A percentile compares a stretch with the other conserved stretches of the same genome.
phyloP scores from a whole-genome alignment of 2,888 invertebrate genomes.

The Hypomecis atomaria region DNA sequence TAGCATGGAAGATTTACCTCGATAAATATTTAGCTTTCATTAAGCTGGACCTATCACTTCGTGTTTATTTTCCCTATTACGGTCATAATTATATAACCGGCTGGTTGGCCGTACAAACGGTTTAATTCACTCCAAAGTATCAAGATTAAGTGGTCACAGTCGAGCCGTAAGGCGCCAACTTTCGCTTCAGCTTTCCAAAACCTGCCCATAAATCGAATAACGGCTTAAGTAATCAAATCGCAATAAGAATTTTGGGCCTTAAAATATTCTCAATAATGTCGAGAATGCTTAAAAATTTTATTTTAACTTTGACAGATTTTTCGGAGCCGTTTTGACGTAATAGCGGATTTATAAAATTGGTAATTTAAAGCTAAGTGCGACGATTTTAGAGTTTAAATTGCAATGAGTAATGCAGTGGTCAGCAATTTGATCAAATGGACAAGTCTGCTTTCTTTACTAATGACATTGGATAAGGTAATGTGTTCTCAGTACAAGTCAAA shows the following conservation, averaged over 20 bases:
- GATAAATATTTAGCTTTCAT: constrained; percentile 11
- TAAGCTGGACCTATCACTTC: constrained; percentile 16
- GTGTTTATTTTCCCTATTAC: constrained; percentile 21
- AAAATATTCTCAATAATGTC: constrained; percentile 29
- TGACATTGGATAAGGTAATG: constrained; percentile 58
- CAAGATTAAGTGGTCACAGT: constrained; percentile 66
- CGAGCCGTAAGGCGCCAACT: constrained; percentile 66
- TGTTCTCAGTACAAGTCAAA: constrained; percentile 45
- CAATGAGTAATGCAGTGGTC: constrained; percentile 35
- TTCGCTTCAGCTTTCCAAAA: constrained; percentile 83
- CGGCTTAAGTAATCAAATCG: constrained; percentile 48
- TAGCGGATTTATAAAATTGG: constrained; percentile 46
- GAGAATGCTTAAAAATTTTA: constrained; percentile 31
- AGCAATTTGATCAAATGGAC: constrained; percentile 47
- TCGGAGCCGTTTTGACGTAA: constrained; percentile 20
- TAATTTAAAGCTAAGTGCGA: constrained; percentile 31
- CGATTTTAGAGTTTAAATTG: constrained; percentile 31
- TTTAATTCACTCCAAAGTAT: constrained; percentile 54
- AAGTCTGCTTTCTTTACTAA: constrained; percentile 67
- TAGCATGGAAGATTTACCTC: neutral
- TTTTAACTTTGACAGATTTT: constrained; percentile 12
- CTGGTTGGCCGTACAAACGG: constrained; percentile 34
- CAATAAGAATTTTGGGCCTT: constrained; percentile 38
- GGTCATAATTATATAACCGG: constrained; percentile 39
- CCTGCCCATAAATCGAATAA: constrained; percentile 56